These are phyloP conservation scores for Choloepus didactylus DNA, from an alignment of 2,797 vertebrate genomes.

Conservation along the genomic window DNA sequence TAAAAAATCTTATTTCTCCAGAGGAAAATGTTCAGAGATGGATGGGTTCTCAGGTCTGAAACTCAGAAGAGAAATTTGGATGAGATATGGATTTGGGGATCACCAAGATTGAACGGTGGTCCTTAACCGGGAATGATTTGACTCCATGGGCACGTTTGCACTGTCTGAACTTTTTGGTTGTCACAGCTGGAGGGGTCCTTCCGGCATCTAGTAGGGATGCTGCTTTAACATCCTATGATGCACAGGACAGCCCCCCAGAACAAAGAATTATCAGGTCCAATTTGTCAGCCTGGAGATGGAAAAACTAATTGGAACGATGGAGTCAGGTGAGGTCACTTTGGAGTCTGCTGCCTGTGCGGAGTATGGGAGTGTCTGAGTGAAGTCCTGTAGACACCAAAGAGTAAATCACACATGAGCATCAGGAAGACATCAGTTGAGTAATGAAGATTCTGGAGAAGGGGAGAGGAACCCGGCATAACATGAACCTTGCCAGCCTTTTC, in stretches of 20 bases:
- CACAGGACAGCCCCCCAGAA: background rate
- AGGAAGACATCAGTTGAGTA: too few species aligned
- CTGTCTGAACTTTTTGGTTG: background rate
- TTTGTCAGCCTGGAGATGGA: background rate
- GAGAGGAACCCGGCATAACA: too few species aligned
- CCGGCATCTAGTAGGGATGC: background rate
- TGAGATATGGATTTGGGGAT: background rate
- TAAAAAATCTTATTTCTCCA: background rate
- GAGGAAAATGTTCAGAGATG: background rate
- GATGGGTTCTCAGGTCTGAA: background rate
- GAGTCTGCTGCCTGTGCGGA: background rate
- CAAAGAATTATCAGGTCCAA: too few species aligned
- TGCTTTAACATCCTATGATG: background rate
- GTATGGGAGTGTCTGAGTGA: too few species aligned
- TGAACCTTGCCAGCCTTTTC: too few species aligned
- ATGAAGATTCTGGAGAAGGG: background rate
- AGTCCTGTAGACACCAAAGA: too few species aligned
- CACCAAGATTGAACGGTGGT: background rate
- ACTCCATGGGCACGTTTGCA: background rate
- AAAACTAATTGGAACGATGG: background rate
- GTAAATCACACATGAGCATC: background rate
- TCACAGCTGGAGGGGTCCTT: accelerated
- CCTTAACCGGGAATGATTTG: background rate
- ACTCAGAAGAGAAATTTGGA: background rate
- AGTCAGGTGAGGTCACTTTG: background rate